Evolutionary conservation across 2,113 vertebrate species (phyloP), one percentile per base, ranked within the genome.

Genomic region (Chaetops frenatus): DNA sequence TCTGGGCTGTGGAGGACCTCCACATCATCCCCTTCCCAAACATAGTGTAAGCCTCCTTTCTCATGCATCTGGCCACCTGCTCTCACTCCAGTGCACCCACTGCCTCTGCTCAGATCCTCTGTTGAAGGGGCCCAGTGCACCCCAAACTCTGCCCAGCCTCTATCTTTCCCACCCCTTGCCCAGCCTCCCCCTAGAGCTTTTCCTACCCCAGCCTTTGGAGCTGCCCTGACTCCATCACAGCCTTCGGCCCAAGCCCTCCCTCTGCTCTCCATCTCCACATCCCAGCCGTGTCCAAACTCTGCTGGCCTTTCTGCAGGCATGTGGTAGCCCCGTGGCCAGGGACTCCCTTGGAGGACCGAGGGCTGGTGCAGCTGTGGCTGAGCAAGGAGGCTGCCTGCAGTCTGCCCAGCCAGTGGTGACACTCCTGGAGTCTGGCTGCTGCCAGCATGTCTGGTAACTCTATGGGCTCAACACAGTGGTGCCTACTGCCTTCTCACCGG

Each of bases 61-160:
- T 77, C 8, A 1, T 0, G 1, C 0, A 0, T 31, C 48, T 86
- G 1, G 0, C 35, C 48, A 48, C 27, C 29, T 62, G n/a, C 48
- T 62, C 71, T 76, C 40, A 48, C 21, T 62, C 27, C 48, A 42
- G 40, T 36, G 35, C 61, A 38, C 25, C 12, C 56, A 38, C 42
- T 58, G 23, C 53, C 48, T 69, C n/a, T 14, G 0, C 47, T 57
- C 51, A 47, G 14, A 38, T 53, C 71, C 74, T 73, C 69, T 72
- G 40, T 29, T 61, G 27, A 62, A 86, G 48, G 17, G 16, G 12
- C 20, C 64, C 54, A 31, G 18, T 16, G 13, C 7, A 42, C 38
- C 19, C 14, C 44, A 38, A 15, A 67, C 10, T 66, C 47, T 79
- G 44, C 47, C 58, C 23, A 78, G 51, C 6, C 15, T 13, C 9